Evolutionary conservation across 2,113 vertebrate genomes (phyloP).

Genomic region (Grammomys dolichurus): DNA sequence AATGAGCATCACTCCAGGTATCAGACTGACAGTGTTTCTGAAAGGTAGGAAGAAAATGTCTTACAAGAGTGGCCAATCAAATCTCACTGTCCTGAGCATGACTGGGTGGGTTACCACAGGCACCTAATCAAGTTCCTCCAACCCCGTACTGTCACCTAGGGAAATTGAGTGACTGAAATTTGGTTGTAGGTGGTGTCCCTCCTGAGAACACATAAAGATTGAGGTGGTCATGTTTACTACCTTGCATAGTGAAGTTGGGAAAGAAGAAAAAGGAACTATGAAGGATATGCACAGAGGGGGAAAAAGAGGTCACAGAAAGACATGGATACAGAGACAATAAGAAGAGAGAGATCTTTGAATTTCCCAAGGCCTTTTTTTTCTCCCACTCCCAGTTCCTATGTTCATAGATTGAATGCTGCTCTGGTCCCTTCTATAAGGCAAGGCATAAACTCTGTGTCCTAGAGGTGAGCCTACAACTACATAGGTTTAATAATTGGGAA

Average conservation of each 20-base stretch:
- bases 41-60: not conserved
- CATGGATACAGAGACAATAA: not conserved
- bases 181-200: not conserved
- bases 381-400: not conserved
- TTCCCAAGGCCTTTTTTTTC: not conserved
- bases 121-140: not conserved
- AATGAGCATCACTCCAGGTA: rapidly evolving
- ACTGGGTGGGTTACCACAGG: not conserved
- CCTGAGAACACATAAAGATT: not conserved
- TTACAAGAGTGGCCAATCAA: not conserved
- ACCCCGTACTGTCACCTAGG: not conserved
- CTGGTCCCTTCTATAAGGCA: not conserved
- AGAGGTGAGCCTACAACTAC: not conserved
- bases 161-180: not conserved
- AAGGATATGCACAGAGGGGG: too few relatives aligned
- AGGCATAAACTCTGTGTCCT: not conserved
- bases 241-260: not conserved
- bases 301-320: not conserved
- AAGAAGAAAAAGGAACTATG: not conserved
- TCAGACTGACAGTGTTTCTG: not conserved
- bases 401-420: not conserved
- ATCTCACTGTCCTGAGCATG: not conserved
- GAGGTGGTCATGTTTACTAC: not conserved
- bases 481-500: not conserved
- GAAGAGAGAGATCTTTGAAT: not conserved